Percentiles rank a stretch among this genome's conserved stretches.
phyloP scores from a whole-genome alignment of 2,113 vertebrate species.

The Emydocephalus ijimae region DNA sequence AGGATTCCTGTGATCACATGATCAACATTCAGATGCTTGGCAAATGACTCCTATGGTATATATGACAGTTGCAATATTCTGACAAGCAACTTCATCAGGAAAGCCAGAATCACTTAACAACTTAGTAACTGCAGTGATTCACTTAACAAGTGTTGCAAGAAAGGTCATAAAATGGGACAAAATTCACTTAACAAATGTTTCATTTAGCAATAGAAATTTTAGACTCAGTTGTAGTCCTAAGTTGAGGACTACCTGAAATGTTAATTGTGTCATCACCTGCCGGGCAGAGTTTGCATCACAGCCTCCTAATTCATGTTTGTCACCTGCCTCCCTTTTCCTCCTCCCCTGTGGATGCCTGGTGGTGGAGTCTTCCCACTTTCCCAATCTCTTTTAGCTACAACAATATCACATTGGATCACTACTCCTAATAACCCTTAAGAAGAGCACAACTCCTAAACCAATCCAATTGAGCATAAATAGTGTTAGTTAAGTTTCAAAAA shows the following conservation, averaged over 20 bases:
- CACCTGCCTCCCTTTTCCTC: not conserved
- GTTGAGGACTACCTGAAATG: not conserved
- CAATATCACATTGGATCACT: not conserved
- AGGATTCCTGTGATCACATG: not conserved
- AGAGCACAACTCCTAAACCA: not conserved
- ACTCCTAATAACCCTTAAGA: too few species aligned
- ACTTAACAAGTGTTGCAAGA: not conserved
- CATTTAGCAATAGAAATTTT: not conserved
- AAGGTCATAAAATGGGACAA: not conserved
- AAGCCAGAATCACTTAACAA: not conserved
- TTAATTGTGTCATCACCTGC: not conserved
- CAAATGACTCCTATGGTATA: too few species aligned
- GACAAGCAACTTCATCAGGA: not conserved
- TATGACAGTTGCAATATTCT: not conserved
- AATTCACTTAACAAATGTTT: not conserved
- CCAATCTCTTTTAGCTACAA: not conserved
- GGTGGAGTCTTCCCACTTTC: not conserved
- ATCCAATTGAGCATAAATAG: not conserved
- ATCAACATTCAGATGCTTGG: not conserved
- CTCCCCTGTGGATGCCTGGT: not conserved
- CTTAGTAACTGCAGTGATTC: not conserved
- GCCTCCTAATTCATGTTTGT: not conserved
- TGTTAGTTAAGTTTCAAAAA: not conserved
- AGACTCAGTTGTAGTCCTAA: not conserved
- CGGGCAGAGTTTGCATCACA: not conserved